Evolutionary conservation across 92 coral and sea anemone species (phyloP), one percentile per base, ranked within the genome.

Genomic region (Epizoanthus stellaris): DNA sequence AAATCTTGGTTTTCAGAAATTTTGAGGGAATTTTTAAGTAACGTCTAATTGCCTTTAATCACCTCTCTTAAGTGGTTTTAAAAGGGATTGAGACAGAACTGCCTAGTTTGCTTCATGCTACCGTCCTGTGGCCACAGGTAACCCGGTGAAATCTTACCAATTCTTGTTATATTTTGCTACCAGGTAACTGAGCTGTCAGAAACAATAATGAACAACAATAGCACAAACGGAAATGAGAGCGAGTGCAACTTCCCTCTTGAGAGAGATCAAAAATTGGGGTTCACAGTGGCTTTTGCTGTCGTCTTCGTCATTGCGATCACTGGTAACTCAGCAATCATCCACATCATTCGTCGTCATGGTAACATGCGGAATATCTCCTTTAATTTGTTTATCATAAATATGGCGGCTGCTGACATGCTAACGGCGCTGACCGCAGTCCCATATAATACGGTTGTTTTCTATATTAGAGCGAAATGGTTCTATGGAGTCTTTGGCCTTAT

Each of bases 301-400:
- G 42, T 63, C 15, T 79, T 79, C 15, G 11, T 79, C 72, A 40
- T 79, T 79, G 72, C 72, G 20, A 19, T 79, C 4, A 39, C n/a
- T 3, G 72, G 83, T 19, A 79, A 79, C 57, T 39, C 40, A 9
- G 10, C 25, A 21, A 21, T 79, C 83, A 79, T 64, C 34, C 83
- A 79, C 59, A 79, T 79, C 42, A 63, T 79, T 14, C 83, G 83
- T 79, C 47, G 59, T 58, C 61, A 79, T 43, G 83, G 72, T 61
- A 79, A 63, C 42, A 62, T 79, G 72, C 72, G 73, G 30, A 79
- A 79, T 10, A 45, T 63, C 20, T 70, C 83, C 67, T 79, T 79
- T n/a, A 79, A 79, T 62, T 79, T 70, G 83, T 43, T 79, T 19
- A 79, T 63, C 53, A 42, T 79, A 5, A 79, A 79, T 42, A 63